Base-by-base conservation (phyloP, 2,797 vertebrate genomes). In the Tragopan temminckii region DNA sequence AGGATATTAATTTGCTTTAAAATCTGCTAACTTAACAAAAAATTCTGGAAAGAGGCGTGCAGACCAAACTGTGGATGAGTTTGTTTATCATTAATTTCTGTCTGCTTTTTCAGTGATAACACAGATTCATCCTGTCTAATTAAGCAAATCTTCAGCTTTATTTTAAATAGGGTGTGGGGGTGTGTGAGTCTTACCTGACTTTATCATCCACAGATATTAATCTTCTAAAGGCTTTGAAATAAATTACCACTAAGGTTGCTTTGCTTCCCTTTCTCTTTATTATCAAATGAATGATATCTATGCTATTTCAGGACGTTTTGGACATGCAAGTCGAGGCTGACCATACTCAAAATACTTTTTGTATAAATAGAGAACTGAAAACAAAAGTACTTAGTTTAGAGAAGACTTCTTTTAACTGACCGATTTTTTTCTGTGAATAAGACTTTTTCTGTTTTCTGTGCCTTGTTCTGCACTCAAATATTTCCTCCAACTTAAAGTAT, bases 141-240 rank as follows among this genome's bases (percentile, higher is more conserved):
- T 35, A 92, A 77, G 31, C 24, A 71, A 61, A 77, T 71, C 57
- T 48, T 76, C 19, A 81, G 52, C 38, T 86, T 76, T 45, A 64
- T 84, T 58, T 95, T 82, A 89, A 85, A 53, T 15, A 24, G 14
- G 35, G 27, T 53, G 33, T 42, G 33, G 11, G 36, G 14, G 1
- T 57, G 13, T 48, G 5, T 50, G 67, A 84, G 50, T 80, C 46
- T 66, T 85, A 62, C 27, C 62, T 66, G 50, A 62, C 66, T 58
- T 81, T 66, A 40, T 61, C 23, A 55, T 18, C 45, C 77, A 20
- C 24, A 29, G 38, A 25, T 17, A 42, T 66, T 43, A 24, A 66
- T 80, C 66, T 80, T 92, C 55, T 79, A 52, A 92, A 87, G 9
- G 45, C 67, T 92, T 66, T 89, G 62, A 92, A 95, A 80, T 85